Base-by-base conservation (phyloP, 2,888 invertebrate species). In the Eurytoma californica region DNA sequence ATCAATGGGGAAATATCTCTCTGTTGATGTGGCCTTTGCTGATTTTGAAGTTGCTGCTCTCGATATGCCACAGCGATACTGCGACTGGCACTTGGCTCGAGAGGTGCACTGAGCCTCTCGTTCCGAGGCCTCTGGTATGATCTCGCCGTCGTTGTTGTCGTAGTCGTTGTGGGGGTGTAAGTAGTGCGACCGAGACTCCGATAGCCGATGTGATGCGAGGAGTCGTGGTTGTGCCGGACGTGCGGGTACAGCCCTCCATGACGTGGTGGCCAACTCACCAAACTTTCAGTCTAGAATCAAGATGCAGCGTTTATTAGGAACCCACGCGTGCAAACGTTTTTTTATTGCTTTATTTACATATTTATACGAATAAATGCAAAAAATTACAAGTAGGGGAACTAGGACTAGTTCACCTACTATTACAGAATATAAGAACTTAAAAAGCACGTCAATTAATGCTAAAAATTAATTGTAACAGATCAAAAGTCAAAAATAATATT, bases 1-100 rank as follows among this genome's bases (percentile, higher is more conserved):
- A 78, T 79, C 58, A 84, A 83, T 60, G 81, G 77, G 60, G 70
- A 79, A 57, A 72, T 68, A 49, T 85, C 83, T 57, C 80, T 79
- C 20, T 78, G 84, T 82, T 83, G 85, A 83, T 57, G 53, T n/a
- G 55, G 24, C 13, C 66, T 28, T 7, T 28, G 51, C 14, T 65
- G 53, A 53, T 55, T 39, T 9, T 70, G 3, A 53, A 55, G 47
- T 53, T 16, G 18, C 39, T 55, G 61, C 9, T 39, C 39, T 7
- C 39, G 39, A 39, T 39, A 39, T 9, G 39, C 39, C 39, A 67
- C 55, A 4, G 70, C 58, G 5, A 69, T 20, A 47, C 18, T 47
- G 3, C 63, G 53, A 24, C 67, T 65, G 2, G 79, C 74, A 20
- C n/a, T 66, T 0, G 76, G 57, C 24, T 72, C 77, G 39, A 70